Conservation (phyloP, 2,113 vertebrate genomes). For the Pholis gunnellus region DNA sequence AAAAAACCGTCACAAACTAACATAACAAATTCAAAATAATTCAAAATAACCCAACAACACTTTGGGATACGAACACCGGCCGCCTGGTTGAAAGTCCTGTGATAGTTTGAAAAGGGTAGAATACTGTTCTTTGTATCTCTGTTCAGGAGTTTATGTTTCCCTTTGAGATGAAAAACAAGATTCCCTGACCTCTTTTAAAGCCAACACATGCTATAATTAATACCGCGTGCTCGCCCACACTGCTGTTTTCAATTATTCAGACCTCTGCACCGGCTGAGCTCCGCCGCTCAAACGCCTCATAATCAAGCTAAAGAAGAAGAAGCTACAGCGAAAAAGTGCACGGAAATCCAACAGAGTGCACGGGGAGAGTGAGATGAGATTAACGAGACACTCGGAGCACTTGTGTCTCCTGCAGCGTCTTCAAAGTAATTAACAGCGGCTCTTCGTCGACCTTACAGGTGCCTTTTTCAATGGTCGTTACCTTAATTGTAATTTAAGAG, state of each 20-base stretch:
- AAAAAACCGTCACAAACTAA: too few species aligned
- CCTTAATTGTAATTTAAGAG: slow-evolving; percentile 54
- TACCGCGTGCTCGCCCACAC: not conserved
- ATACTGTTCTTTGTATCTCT: not conserved
- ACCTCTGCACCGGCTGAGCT: not conserved
- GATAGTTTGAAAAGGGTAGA: too few species aligned
- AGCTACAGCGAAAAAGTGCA: not conserved
- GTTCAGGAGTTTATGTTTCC: not conserved
- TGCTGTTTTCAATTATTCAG: not conserved
- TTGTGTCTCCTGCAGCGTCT: slow-evolving; percentile 10
- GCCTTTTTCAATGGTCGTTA: slow-evolving; percentile 44
- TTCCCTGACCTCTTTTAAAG: not conserved
- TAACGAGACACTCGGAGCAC: not conserved
- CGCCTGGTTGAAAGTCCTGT: too few species aligned
- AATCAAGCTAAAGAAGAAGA: not conserved
- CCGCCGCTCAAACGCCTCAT: not conserved
- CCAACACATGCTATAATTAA: not conserved
- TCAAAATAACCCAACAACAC: too few species aligned
- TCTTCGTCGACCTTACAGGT: slow-evolving; percentile 37
- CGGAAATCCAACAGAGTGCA: not conserved
- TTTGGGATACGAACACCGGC: too few species aligned
- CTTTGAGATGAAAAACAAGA: not conserved
- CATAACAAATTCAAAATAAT: too few species aligned
- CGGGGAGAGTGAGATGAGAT: not conserved
- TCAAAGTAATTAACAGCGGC: slow-evolving; percentile 37